Evolutionary conservation across 2,888 invertebrate species (phyloP).

Genomic region (Caprella mutica): DNA sequence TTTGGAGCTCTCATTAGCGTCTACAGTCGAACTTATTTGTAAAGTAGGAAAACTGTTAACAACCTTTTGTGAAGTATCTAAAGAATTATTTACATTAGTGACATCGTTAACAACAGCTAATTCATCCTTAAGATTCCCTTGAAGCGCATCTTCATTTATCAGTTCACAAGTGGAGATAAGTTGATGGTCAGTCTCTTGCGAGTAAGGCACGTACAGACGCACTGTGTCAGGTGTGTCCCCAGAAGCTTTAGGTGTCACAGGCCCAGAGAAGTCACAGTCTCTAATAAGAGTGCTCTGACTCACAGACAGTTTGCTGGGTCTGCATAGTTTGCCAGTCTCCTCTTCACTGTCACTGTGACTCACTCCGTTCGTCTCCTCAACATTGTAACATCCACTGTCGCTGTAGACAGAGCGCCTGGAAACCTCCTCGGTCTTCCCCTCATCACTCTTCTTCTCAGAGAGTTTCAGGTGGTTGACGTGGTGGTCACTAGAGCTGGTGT

Average conservation of each 20-base stretch:
- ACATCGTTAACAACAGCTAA: too few relatives aligned
- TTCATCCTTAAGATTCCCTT: too few relatives aligned
- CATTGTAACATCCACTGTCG: slow-evolving; percentile 2
- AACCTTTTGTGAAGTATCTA: too few relatives aligned
- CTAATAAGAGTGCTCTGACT: slow-evolving; percentile 29
- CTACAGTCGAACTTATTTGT: too few relatives aligned
- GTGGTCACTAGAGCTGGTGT: slow-evolving; percentile 10
- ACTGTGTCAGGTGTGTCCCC: slow-evolving; percentile 52
- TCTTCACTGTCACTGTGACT: slow-evolving; percentile 20
- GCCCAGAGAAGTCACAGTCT: slow-evolving; percentile 28
- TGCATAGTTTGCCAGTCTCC: slow-evolving; percentile 15
- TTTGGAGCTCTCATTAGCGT: too few relatives aligned
- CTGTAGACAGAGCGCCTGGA: slow-evolving; percentile 4
- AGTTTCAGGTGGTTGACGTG: slow-evolving; percentile 21
- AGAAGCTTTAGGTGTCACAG: slow-evolving; percentile 33
- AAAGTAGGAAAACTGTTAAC: too few relatives aligned
- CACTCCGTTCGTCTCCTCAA: not conserved
- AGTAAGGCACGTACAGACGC: slow-evolving; percentile 66
- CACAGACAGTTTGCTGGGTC: slow-evolving; percentile 31
- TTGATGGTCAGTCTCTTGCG: slow-evolving; percentile 16
- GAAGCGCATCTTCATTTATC: too few relatives aligned
- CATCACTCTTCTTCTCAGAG: too few relatives aligned
- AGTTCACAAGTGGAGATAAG: not conserved
- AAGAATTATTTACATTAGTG: too few relatives aligned
- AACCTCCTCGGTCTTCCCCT: not conserved